Conservation (phyloP, 2,888 invertebrate genomes). For the Troglohyphantes excavatus region DNA sequence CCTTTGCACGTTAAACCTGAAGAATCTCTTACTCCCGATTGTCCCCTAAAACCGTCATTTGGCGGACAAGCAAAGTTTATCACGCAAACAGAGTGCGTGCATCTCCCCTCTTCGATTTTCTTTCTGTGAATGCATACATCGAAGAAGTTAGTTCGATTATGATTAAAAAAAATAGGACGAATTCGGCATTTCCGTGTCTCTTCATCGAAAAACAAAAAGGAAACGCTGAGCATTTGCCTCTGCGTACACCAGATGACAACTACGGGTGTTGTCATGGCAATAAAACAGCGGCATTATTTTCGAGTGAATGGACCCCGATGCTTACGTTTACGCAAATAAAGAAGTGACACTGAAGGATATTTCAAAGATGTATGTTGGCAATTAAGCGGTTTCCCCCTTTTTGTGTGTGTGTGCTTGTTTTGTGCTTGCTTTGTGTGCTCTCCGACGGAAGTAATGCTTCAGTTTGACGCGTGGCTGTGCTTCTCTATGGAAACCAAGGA, state of each 20-base stretch:
- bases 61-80: background rate
- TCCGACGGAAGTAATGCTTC: background rate
- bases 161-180: background rate
- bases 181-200: background rate
- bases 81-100: background rate
- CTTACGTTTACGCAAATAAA: constrained; percentile 2
- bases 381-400: background rate
- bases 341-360: background rate
- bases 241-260: background rate
- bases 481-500: constrained; percentile 1
- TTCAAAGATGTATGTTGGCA: background rate
- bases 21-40: background rate
- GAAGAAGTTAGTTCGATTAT: background rate
- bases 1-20: background rate
- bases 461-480: background rate
- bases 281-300: background rate
- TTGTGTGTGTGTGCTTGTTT: too few species aligned
- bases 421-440: background rate
- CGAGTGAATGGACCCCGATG: background rate
- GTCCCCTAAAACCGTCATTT: background rate
- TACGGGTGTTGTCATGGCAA: background rate
- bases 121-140: background rate
- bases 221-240: background rate
- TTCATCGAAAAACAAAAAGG: background rate
- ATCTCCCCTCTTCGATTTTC: background rate